Percentiles rank a stretch among this genome's conserved stretches.
Conservation (phyloP, 2,888 invertebrate genomes). For the Eilema griseolum region DNA sequence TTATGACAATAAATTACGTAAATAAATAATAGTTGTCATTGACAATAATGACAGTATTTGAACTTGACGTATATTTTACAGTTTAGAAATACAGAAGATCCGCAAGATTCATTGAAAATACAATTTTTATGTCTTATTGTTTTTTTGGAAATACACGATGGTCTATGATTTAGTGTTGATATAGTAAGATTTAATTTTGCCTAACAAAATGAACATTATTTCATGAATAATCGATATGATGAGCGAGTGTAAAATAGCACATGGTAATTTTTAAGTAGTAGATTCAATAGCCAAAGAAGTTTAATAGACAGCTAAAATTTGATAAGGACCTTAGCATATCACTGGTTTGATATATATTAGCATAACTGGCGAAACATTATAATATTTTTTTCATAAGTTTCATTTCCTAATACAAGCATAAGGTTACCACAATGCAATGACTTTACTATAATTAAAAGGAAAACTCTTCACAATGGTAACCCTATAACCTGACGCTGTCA, state of each 20-base stretch:
- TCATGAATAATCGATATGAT: background rate
- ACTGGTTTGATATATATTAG: too few species aligned
- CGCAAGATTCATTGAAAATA: background rate
- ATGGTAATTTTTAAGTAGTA: background rate
- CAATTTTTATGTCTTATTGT: too few species aligned
- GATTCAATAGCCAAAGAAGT: background rate
- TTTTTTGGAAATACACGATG: background rate
- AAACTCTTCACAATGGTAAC: conserved; percentile 39
- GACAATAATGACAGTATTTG: background rate
- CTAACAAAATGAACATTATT: background rate
- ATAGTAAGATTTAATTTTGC: conserved; percentile 12
- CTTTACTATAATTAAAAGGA: background rate
- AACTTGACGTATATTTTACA: conserved; percentile 6
- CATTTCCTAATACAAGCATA: background rate
- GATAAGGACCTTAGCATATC: background rate
- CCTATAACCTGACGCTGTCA: conserved; percentile 81
- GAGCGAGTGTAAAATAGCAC: background rate
- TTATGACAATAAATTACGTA: conserved; percentile 5
- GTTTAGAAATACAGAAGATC: conserved; percentile 13
- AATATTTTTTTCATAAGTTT: background rate
- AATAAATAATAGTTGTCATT: conserved; percentile 12
- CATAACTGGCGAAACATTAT: background rate
- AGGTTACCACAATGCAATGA: background rate
- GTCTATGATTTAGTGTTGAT: conserved; percentile 32
- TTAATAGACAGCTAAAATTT: background rate